Evolutionary conservation across 2,113 vertebrate species (phyloP).

Genomic region (Mystacornis crossleyi): DNA sequence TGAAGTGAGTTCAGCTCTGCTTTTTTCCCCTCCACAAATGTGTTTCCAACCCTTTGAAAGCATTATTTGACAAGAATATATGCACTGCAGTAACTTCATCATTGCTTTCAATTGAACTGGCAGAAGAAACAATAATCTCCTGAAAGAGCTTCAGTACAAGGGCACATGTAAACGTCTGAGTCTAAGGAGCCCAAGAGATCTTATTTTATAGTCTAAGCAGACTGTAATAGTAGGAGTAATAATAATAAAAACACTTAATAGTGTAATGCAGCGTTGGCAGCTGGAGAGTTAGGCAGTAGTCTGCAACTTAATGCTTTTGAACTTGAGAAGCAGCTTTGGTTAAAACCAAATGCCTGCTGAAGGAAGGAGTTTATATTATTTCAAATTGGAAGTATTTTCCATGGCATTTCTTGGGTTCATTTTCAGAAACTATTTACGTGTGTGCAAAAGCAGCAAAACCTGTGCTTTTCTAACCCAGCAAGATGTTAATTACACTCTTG

Average conservation of each 20-base stretch:
- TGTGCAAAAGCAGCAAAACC: neutral
- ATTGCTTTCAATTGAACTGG: neutral
- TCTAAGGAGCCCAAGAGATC: neutral
- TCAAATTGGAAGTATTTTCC: neutral
- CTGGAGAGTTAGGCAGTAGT: neutral
- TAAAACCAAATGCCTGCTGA: neutral
- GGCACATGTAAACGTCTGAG: neutral
- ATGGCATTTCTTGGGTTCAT: neutral
- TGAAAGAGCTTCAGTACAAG: neutral
- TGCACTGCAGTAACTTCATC: neutral
- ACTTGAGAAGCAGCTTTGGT: neutral
- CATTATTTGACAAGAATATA: neutral
- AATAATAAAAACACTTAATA: slow-evolving; percentile 8
- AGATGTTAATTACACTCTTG: neutral
- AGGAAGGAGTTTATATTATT: neutral
- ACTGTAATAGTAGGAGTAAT: neutral
- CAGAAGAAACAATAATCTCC: slow-evolving; percentile 7
- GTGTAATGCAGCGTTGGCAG: neutral
- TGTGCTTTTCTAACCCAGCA: neutral
- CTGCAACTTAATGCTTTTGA: slow-evolving; percentile 7
- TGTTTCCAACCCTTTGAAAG: neutral
- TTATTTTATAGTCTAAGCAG: slow-evolving; percentile 15
- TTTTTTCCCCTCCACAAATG: rapidly evolving
- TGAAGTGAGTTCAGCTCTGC: neutral
- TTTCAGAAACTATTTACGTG: neutral